These are phyloP conservation scores for Erethizon dorsatum DNA, from an alignment of 2,797 vertebrate species.

Conservation along the genomic window DNA sequence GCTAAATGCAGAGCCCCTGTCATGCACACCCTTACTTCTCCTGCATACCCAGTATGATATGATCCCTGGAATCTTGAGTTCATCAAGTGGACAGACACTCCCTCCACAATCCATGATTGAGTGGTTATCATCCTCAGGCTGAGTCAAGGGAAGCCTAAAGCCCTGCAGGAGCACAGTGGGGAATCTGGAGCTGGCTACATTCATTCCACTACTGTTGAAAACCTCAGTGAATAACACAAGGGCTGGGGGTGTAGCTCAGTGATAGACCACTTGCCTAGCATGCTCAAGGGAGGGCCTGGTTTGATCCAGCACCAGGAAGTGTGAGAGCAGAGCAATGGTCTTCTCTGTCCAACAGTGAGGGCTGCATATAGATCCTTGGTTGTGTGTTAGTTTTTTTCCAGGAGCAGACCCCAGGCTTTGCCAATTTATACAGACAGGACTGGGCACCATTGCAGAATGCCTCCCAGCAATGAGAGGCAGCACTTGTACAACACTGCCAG, in stretches of 20 bases:
- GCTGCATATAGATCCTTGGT: conserved; percentile 64
- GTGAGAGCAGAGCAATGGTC: rapidly evolving
- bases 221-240: background rate
- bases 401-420: conserved; percentile 46
- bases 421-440: background rate
- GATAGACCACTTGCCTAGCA: background rate
- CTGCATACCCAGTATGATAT: too few species aligned
- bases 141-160: background rate
- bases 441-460: conserved; percentile 8
- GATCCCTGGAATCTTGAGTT: background rate
- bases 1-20: too few species aligned
- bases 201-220: background rate
- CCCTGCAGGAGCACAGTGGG: background rate
- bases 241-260: background rate
- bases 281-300: background rate
- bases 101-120: background rate
- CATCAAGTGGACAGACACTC: background rate
- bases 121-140: background rate
- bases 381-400: background rate
- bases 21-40: rapidly evolving
- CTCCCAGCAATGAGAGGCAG: background rate
- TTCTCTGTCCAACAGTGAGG: conserved; percentile 71
- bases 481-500: background rate
- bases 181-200: background rate
- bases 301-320: background rate